Percentiles rank a stretch among this genome's conserved stretches.
Evolutionary conservation across 2,888 invertebrate species (phyloP).

Genomic region (Cyrtodaria siliqua): DNA sequence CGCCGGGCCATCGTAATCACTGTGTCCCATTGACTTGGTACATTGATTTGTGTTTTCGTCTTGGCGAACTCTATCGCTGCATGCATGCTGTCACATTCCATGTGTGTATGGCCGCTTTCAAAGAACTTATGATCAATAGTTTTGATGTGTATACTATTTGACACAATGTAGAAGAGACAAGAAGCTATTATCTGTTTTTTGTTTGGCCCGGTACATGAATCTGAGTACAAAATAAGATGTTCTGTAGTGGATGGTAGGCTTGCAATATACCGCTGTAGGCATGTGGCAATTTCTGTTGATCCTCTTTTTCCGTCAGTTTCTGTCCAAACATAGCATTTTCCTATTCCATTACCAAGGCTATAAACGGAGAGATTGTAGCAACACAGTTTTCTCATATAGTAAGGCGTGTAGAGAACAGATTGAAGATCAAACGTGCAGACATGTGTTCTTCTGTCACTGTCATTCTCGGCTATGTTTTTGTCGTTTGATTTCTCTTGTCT

Average conservation of each 20-base stretch:
- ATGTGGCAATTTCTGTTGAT: slow-evolving; percentile 38
- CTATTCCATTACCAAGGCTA: slow-evolving; percentile 24
- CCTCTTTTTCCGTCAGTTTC: slow-evolving; percentile 27
- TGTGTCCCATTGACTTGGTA: slow-evolving; percentile 46
- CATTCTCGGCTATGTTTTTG: no score
- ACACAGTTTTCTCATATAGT: slow-evolving; percentile 43
- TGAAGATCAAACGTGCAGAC: no score
- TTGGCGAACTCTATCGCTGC: slow-evolving; percentile 44
- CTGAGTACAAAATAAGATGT: slow-evolving; percentile 32
- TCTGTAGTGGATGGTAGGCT: slow-evolving; percentile 16
- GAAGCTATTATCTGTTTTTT: slow-evolving; percentile 49
- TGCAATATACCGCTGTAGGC: slow-evolving; percentile 12
- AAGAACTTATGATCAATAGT: slow-evolving; percentile 41
- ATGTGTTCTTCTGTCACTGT: no score
- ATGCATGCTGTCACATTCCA: slow-evolving; percentile 52
- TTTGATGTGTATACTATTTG: not conserved
- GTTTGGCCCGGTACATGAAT: slow-evolving; percentile 51
- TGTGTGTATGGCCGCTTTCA: slow-evolving; percentile 47
- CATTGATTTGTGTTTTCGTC: slow-evolving; percentile 32
- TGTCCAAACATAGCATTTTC: slow-evolving; percentile 15
- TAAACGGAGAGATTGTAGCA: slow-evolving; percentile 46
- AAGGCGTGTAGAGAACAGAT: no score
- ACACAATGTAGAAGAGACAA: slow-evolving; percentile 16
- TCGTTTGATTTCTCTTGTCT: no score
- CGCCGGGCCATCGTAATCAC: slow-evolving; percentile 33